Evolutionary conservation across 1,140 invertebrate genomes (phyloP).

Genomic region (Chrysoperla carnea): DNA sequence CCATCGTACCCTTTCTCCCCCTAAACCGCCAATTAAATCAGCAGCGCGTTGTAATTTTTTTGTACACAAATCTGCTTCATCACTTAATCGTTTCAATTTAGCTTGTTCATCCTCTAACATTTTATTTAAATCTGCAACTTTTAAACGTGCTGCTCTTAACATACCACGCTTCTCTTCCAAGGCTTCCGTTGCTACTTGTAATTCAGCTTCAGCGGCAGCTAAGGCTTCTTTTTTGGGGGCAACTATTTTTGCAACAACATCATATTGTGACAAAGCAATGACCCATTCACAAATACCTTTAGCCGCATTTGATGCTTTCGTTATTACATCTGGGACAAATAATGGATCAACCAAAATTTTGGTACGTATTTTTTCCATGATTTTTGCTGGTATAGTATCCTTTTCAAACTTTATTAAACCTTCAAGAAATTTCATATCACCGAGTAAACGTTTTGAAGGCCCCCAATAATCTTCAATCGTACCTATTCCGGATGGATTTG

Average conservation of each 20-base stretch:
- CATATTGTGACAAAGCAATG: slow-evolving; percentile 81
- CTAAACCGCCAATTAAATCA: slow-evolving; percentile 75
- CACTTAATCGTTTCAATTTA: slow-evolving; percentile 44
- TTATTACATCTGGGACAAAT: slow-evolving; percentile 86
- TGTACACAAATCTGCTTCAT: slow-evolving; percentile 72
- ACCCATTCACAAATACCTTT: slow-evolving; percentile 83
- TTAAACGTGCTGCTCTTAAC: slow-evolving; percentile 45
- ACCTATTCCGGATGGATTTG: slow-evolving; percentile 59
- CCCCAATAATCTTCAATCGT: slow-evolving; percentile 85
- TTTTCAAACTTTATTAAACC: slow-evolving; percentile 77
- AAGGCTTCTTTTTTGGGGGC: slow-evolving; percentile 68
- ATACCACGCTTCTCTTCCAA: slow-evolving; percentile 60
- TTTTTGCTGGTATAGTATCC: slow-evolving; percentile 66
- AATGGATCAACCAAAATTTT: slow-evolving; percentile 64
- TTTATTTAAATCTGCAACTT: slow-evolving; percentile 46
- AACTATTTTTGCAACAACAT: slow-evolving; percentile 77
- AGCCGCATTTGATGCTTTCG: slow-evolving; percentile 53
- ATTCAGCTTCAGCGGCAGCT: slow-evolving; percentile 48
- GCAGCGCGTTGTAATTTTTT: slow-evolving; percentile 83
- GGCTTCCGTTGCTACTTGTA: slow-evolving; percentile 38
- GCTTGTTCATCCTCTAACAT: slow-evolving; percentile 37
- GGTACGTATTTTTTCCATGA: slow-evolving; percentile 73
- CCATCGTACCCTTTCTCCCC: slow-evolving; percentile 72
- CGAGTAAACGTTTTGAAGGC: slow-evolving; percentile 74
- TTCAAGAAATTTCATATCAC: slow-evolving; percentile 81